phyloP scores from a whole-genome alignment of 2,797 vertebrate species.

The Rhinichthys osculus region DNA sequence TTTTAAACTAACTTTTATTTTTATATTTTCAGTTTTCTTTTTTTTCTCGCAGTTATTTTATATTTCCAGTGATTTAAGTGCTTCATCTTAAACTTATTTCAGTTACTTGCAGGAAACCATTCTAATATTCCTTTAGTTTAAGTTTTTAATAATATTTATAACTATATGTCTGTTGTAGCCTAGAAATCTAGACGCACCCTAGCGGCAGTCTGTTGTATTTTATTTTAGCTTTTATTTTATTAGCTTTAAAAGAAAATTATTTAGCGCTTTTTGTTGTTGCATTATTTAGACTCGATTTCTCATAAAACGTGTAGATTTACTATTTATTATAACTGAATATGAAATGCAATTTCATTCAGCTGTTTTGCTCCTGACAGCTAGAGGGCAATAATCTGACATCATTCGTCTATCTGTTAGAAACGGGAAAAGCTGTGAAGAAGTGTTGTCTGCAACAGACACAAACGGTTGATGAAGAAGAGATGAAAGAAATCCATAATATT shows the following conservation, averaged over 20 bases:
- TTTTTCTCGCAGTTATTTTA: too few species aligned
- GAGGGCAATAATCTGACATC: not conserved
- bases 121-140: not conserved
- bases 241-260: not conserved
- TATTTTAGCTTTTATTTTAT: not conserved
- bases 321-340: not conserved
- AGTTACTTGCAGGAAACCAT: not conserved
- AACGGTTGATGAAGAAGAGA: conserved; percentile 16
- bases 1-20: not conserved
- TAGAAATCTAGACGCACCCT: too few species aligned
- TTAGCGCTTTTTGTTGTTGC: not conserved
- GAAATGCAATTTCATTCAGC: not conserved
- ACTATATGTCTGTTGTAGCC: too few species aligned
- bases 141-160: not conserved
- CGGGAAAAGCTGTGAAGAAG: conserved; percentile 12
- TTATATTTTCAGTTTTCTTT: too few species aligned
- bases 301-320: not conserved
- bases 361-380: conserved; percentile 23
- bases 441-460: not conserved
- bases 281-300: not conserved
- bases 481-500: conserved; percentile 10
- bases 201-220: not conserved
- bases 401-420: not conserved
- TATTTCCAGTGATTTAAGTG: not conserved
- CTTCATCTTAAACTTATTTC: not conserved